phyloP scores from a whole-genome alignment of 2,888 invertebrate species.

The Diogma glabrata region DNA sequence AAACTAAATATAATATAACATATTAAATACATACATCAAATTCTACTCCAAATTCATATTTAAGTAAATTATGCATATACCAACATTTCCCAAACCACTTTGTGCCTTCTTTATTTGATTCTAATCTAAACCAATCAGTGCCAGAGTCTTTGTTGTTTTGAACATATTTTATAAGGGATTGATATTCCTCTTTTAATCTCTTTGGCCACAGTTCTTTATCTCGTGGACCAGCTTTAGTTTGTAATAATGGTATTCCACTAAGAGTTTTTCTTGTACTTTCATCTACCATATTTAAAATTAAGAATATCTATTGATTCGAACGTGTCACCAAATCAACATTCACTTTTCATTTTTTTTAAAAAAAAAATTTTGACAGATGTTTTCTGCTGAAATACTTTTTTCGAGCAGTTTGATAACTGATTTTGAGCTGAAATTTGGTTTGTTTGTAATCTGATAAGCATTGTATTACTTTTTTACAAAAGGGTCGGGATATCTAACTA shows the following conservation, averaged over 20 bases:
- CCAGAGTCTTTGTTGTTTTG: constrained; percentile 87
- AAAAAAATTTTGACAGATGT: too few species aligned
- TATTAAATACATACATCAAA: constrained; percentile 75
- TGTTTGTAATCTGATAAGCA: too few species aligned
- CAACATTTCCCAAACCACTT: constrained; percentile 99
- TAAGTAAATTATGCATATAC: constrained; percentile 90
- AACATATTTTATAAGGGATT: constrained; percentile 88
- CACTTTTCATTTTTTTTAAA: too few species aligned
- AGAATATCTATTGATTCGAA: too few species aligned
- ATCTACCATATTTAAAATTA: too few species aligned
- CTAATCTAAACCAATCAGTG: constrained; percentile 97
- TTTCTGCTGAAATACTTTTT: too few species aligned
- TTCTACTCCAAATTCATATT: constrained; percentile 95
- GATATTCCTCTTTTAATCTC: constrained; percentile 94
- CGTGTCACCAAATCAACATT: constrained; percentile 4
- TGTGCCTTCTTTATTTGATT: constrained; percentile 96
- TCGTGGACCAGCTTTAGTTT: constrained; percentile 93
- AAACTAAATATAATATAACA: constrained; percentile 2
- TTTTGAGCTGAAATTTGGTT: too few species aligned
- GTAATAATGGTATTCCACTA: constrained; percentile 82
- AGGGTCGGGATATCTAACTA: too few species aligned
- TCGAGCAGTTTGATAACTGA: too few species aligned
- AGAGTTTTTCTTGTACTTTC: constrained; percentile 82
- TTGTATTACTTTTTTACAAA: too few species aligned
- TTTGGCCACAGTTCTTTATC: constrained; percentile 95